These are phyloP conservation scores for Microchrysa polita DNA, from an alignment of 2,888 invertebrate genomes.

Conservation along the genomic window DNA sequence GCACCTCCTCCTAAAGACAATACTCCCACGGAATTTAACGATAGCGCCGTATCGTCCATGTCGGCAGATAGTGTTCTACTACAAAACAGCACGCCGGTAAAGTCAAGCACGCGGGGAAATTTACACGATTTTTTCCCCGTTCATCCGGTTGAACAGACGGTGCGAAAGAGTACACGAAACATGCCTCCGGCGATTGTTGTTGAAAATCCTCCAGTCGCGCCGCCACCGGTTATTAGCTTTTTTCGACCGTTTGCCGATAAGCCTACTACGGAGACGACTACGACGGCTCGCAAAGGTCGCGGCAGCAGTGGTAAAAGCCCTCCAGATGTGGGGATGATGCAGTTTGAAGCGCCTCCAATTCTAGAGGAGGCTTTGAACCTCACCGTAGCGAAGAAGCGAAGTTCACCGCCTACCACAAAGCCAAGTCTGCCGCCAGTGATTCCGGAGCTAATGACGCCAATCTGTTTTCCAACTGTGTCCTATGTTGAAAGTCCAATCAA, in stretches of 20 bases:
- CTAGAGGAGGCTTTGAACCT: conserved; percentile 22
- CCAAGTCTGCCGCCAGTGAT: neutral
- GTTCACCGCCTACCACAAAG: neutral
- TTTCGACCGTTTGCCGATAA: neutral
- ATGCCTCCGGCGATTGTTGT: neutral
- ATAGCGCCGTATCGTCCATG: conserved; percentile 42
- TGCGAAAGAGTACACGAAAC: neutral
- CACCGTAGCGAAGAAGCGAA: conserved; percentile 9
- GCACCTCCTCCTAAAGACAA: conserved; percentile 11
- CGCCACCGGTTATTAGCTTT: conserved; percentile 3
- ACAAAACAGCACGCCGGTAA: conserved; percentile 23
- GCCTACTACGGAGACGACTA: neutral
- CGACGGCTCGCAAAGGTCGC: conserved; percentile 1
- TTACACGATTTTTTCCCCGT: neutral
- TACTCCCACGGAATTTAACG: conserved; percentile 25
- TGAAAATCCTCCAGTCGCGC: neutral
- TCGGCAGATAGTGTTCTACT: conserved; percentile 22
- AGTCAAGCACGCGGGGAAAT: neutral
- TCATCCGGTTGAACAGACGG: neutral
- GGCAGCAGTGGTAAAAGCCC: neutral
- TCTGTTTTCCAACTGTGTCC: neutral
- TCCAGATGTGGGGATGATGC: neutral
- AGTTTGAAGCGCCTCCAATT: neutral
- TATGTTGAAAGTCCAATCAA: neutral
- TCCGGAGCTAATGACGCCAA: neutral